A percentile compares a stretch with the other conserved stretches of the same genome.
phyloP scores from a whole-genome alignment of 1,140 invertebrate species.

The Zeugodacus cucurbitae region DNA sequence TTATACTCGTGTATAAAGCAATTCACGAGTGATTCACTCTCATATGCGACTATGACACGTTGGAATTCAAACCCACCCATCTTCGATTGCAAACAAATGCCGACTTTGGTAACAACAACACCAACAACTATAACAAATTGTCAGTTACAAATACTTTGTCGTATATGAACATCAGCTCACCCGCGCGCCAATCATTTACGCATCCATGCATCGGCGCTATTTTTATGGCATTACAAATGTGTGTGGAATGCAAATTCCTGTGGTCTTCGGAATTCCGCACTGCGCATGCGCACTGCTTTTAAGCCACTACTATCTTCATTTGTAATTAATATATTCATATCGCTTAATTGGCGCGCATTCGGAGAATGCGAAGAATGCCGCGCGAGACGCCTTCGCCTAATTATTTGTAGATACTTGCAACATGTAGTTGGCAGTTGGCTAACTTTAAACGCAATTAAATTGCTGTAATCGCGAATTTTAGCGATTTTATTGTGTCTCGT shows the following conservation, averaged over 20 bases:
- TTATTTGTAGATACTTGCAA: background rate
- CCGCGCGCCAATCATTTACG: conserved; percentile 13
- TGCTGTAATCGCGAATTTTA: conserved; percentile 2
- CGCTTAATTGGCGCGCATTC: background rate
- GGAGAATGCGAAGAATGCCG: background rate
- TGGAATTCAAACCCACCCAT: conserved; percentile 12
- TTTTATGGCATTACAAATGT: conserved; percentile 27
- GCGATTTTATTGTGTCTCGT: background rate
- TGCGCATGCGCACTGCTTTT: background rate
- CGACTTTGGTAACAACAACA: background rate
- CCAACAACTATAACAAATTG: background rate
- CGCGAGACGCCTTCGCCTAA: background rate
- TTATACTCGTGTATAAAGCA: too few species aligned
- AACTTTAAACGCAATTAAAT: background rate
- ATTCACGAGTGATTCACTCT: too few species aligned
- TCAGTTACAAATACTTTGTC: background rate
- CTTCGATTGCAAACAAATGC: background rate
- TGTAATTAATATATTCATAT: background rate
- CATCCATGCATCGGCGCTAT: background rate
- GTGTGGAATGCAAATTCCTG: conserved; percentile 29
- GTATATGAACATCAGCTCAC: background rate
- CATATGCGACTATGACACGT: background rate
- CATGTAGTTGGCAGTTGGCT: background rate
- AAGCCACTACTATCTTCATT: background rate
- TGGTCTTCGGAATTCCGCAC: background rate